Percentiles rank a stretch among this genome's conserved stretches.
phyloP scores from a whole-genome alignment of 1,140 invertebrate genomes.

The Tigriopus japonicus region DNA sequence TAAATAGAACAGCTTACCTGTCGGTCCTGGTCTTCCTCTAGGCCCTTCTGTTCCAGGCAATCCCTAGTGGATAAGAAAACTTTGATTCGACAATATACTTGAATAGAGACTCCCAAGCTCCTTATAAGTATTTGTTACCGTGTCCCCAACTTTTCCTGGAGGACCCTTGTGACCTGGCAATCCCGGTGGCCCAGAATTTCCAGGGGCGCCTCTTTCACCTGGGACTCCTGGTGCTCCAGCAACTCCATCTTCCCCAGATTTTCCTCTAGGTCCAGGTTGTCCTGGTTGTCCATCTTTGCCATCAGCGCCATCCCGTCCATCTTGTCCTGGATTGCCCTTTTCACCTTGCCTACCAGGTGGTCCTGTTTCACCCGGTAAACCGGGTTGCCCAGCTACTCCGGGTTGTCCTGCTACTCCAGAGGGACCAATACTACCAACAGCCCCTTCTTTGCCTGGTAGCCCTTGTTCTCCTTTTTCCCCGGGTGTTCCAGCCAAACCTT shows the following conservation, averaged over 20 bases:
- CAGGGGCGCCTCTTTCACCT: constrained; percentile 41
- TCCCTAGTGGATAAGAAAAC: constrained; percentile 34
- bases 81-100: background rate
- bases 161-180: constrained; percentile 51
- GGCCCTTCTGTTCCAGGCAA: constrained; percentile 50
- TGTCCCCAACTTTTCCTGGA: constrained; percentile 43
- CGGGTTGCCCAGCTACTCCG: constrained; percentile 57
- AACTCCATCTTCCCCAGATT: constrained; percentile 47
- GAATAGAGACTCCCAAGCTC: constrained; percentile 24
- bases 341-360: constrained; percentile 56
- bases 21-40: constrained; percentile 40
- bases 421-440: constrained; percentile 51
- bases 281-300: constrained; percentile 55
- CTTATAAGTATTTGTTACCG: constrained; percentile 23
- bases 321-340: constrained; percentile 51
- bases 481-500: constrained; percentile 56
- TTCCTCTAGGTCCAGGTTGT: constrained; percentile 47
- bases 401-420: constrained; percentile 49
- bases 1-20: background rate
- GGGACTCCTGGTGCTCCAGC: constrained; percentile 57
- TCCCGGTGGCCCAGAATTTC: constrained; percentile 42
- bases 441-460: constrained; percentile 48
- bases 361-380: constrained; percentile 57
- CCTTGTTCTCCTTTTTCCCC: constrained; percentile 60
- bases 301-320: constrained; percentile 54